Percentiles rank a stretch among this genome's conserved stretches.
Conservation (phyloP, 2,797 vertebrate species). For the Esox masquinongy region DNA sequence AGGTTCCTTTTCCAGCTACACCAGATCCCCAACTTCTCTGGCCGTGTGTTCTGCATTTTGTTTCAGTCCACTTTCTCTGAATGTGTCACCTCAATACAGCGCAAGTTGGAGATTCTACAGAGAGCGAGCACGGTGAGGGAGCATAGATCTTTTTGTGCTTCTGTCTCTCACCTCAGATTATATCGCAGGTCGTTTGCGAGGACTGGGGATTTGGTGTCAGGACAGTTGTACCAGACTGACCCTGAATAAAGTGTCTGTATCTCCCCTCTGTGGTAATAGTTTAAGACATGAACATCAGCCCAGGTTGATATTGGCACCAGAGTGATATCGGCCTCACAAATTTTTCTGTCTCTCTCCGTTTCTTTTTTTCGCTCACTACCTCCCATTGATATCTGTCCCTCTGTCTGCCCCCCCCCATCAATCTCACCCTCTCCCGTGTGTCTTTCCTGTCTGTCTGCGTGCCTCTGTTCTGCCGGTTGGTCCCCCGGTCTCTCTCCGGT, state of each 20-base stretch:
- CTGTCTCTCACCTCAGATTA: neutral
- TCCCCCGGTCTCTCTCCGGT: neutral
- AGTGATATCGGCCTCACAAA: neutral
- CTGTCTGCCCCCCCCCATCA: neutral
- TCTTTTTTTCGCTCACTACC: neutral
- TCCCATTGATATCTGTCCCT: neutral
- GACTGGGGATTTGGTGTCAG: neutral
- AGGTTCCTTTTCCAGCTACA: slow-evolving; percentile 95
- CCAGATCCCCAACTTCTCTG: slow-evolving; percentile 92
- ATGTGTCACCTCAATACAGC: slow-evolving; percentile 85
- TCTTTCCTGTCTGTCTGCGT: neutral
- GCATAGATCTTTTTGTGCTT: neutral
- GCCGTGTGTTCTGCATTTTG: slow-evolving; percentile 93
- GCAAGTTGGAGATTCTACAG: slow-evolving; percentile 89
- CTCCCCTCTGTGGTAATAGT: no score
- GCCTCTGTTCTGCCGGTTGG: neutral
- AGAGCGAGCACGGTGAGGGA: slow-evolving; percentile 87
- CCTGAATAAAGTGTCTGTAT: neutral
- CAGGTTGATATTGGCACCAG: neutral
- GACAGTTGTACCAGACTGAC: neutral
- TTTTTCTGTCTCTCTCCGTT: neutral
- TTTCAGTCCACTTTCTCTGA: slow-evolving; percentile 94
- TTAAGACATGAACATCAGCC: no score
- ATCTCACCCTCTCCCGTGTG: neutral
- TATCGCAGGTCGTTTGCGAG: neutral